Evolutionary conservation across 2,888 invertebrate species (phyloP).

Genomic region (Parascotia fuliginaria): DNA sequence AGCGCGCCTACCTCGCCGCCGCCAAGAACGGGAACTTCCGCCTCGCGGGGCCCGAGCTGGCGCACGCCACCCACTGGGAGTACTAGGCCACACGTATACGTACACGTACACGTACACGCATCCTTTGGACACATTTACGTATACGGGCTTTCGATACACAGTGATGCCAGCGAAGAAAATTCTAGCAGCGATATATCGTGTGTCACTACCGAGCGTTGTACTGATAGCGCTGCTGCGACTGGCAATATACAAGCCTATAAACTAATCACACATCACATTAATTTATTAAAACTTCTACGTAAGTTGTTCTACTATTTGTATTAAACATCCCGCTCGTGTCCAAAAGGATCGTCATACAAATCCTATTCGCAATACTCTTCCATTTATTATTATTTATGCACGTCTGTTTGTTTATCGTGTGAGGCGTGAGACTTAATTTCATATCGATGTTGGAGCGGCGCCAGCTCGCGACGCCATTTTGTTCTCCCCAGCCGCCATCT

Average conservation of each 20-base stretch:
- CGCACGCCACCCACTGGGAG: constrained; percentile 96
- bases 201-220: no score
- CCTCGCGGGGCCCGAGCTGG: constrained; percentile 91
- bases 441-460: constrained; percentile 49
- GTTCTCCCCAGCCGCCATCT: constrained; percentile 58
- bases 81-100: constrained; percentile 86
- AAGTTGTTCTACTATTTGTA: no score
- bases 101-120: background rate
- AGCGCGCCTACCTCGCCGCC: constrained; percentile 93
- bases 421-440: constrained; percentile 63
- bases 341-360: constrained; percentile 53
- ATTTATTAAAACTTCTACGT: no score
- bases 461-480: constrained; percentile 62
- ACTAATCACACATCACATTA: no score
- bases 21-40: constrained; percentile 97
- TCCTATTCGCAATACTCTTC: constrained; percentile 69
- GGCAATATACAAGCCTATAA: background rate
- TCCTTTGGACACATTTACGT: constrained; percentile 23
- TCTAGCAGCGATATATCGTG: no score
- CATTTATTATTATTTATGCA: constrained; percentile 45
- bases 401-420: constrained; percentile 31
- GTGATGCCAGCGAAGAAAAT: no score
- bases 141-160: no score
- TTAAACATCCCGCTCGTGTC: no score
- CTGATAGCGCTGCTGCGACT: no score